Base-by-base conservation (phyloP, 1,140 invertebrate species). In the Zaprionus inermis region DNA sequence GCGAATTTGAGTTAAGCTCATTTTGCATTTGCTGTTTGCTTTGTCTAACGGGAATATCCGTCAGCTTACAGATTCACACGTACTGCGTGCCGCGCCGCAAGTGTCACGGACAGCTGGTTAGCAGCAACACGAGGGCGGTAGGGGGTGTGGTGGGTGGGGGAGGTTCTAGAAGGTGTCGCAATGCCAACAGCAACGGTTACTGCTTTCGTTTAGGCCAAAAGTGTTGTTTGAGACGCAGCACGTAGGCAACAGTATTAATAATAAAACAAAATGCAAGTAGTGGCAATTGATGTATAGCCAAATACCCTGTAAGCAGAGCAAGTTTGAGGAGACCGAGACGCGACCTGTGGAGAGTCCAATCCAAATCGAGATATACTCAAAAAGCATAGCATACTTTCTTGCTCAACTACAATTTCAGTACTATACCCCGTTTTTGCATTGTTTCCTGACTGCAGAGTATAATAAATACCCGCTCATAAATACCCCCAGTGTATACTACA, bases 181-280 rank as follows among this genome's bases (percentile, higher is more conserved):
- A 46, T 54, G 52, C 20, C 34, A 54, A 55, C 64, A 63, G 34
- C 24, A 54, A 54, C 24, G 24, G 51, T 54, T 54, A 20, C 55
- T 57, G 36, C n/a, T 7, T 7, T 38, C 41, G 28, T 67, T 60
- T 51, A 78, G 79, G 79, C 73, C 46, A 51, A 51, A 44, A 56
- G 63, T 73, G 66, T 70, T 61, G 68, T n/a, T 38, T 70, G 54
- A 46, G 61, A 61, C 72, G 36, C 78, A 86, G 82, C 82, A 86
- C 81, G 82, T 85, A 86, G 68, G 54, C 72, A 65, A 82, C 68
- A 64, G 65, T 79, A 85, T 84, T 86, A 85, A 85, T 85, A 86
- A 88, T 85, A 86, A 82, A 86, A 88, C 79, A 88, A 88, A 86
- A 5, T 22, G 44, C 44, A 22, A 6, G 18, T 3, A 18, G 1